phyloP scores from a whole-genome alignment of 2,113 vertebrate genomes.

The Pycnonotus jocosus region DNA sequence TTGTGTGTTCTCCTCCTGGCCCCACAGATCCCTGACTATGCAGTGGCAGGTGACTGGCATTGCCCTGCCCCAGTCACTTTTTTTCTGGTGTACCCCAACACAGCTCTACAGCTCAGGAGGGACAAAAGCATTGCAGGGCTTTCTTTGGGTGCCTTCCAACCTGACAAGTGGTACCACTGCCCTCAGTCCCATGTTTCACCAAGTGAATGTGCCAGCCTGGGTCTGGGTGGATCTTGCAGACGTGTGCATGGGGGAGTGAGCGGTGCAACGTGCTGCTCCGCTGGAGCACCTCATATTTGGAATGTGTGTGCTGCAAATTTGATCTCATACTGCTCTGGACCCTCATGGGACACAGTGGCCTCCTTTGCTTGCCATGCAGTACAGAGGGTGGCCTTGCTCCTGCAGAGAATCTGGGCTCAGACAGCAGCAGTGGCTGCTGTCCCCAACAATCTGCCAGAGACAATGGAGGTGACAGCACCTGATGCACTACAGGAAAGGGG shows the following conservation, averaged over 20 bases:
- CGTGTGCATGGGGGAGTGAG: rapidly evolving
- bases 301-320: neutral
- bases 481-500: neutral
- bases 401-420: neutral
- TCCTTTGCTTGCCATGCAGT: rapidly evolving
- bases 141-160: neutral
- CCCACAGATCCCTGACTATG: neutral
- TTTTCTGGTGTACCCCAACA: neutral
- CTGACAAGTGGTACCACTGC: neutral
- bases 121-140: neutral
- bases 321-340: neutral
- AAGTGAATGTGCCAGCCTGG: neutral
- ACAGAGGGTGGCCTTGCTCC: neutral
- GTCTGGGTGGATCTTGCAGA: neutral
- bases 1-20: neutral
- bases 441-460: neutral
- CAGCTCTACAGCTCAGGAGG: neutral
- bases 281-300: neutral
- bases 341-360: neutral
- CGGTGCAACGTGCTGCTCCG: neutral
- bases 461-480: rapidly evolving
- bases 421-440: neutral
- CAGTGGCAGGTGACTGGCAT: neutral
- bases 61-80: neutral
- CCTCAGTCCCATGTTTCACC: neutral